Evolutionary conservation across 2,888 invertebrate species (phyloP), one percentile per base, ranked within the genome.

Genomic region (Deroplatys truncata): DNA sequence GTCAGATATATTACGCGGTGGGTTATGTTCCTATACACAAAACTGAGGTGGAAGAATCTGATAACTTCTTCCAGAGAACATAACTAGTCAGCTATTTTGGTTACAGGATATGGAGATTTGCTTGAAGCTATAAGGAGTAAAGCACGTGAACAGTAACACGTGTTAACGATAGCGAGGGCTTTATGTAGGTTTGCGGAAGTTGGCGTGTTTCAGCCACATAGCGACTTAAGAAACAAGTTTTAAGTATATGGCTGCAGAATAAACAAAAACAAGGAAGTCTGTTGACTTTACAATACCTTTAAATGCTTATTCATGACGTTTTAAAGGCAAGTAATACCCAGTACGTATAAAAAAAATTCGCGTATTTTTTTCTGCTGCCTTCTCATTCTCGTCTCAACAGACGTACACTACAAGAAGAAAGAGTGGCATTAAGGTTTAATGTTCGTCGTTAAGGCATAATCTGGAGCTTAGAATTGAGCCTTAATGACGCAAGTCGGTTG

Each of bases 401-500:
- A 86, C 20, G 28, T 86, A 85, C 35, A 85, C 20, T 31, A 84
- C 31, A 31, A 84, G 72, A 87, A 87, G 87, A 87, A 87, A 87
- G 83, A 43, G 82, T 82, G 29, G 35, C 83, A 87, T 83, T 87
- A 87, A 35, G 83, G 87, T 83, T 87, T 87, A 87, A 83, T 83
- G 87, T 87, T 35, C n/a, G 87, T 83, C 87, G 35, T 87, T 87
- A 87, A 31, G n/a, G 83, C 82, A 82, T 86, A 86, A 86, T 86
- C 86, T 82, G 72, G n/a, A 83, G 87, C 87, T 87, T 87, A 87
- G 87, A 87, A 35, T 35, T 43, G 87, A 82, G 87, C 87, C 87
- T 87, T 87, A 87, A 87, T 83, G 87, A 87, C 83, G 43, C 83
- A 82, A 86, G 72, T 82, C 86, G 25, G 28, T 86, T 31, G 25